Evolutionary conservation across 2,113 vertebrate genomes (phyloP).

Genomic region (Oxyura jamaicensis): DNA sequence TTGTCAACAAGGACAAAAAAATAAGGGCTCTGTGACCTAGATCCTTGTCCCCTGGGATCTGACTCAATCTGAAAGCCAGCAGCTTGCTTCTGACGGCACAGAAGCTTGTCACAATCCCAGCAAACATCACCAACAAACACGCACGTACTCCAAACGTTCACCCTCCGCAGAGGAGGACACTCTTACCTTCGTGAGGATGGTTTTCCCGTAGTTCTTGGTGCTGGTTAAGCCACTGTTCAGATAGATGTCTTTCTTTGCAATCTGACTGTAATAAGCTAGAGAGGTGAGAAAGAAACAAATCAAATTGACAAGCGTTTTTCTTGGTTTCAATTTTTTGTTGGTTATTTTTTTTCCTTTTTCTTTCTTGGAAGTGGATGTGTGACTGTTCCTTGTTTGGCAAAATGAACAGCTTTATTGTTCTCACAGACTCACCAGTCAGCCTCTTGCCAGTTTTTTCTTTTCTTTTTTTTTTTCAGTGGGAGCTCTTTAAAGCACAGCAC

Average conservation of each 20-base stretch:
- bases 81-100: neutral
- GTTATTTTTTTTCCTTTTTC: neutral
- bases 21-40: neutral
- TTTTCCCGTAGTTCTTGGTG: constrained; percentile 99
- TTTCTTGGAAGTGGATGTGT: too few species aligned
- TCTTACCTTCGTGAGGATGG: constrained; percentile 96
- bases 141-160: fast-evolving
- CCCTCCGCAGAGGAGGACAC: neutral
- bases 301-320: neutral
- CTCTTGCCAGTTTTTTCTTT: neutral
- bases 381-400: neutral
- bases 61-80: neutral
- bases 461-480: neutral
- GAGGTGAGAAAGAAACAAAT: neutral
- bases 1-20: neutral
- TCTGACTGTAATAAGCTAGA: constrained; percentile 88
- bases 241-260: constrained; percentile 84
- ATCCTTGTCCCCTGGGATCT: neutral
- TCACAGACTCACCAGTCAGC: neutral
- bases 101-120: neutral
- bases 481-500: neutral
- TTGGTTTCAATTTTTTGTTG: neutral
- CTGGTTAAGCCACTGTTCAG: constrained; percentile 98
- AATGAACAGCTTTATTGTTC: neutral
- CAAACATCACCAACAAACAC: neutral